phyloP scores from a whole-genome alignment of 1,140 invertebrate species.

The Uloborus diversus region DNA sequence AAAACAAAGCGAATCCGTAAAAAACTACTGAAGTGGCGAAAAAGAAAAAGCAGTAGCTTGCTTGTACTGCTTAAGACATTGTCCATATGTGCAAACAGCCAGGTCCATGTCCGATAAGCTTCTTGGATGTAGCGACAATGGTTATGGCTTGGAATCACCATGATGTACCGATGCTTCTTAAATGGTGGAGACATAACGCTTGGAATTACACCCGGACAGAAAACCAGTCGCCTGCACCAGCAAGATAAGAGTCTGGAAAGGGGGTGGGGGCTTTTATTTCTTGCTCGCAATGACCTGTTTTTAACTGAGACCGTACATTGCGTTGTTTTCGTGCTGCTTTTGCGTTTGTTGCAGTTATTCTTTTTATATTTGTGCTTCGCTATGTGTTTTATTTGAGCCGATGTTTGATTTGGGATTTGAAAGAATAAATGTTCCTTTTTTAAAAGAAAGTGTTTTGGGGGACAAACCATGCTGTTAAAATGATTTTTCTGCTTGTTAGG shows the following conservation, averaged over 20 bases:
- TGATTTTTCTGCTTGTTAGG: too few relatives aligned
- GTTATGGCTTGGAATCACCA: constrained; percentile 27
- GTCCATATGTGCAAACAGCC: neutral
- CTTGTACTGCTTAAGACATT: constrained; percentile 26
- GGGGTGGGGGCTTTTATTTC: constrained; percentile 5
- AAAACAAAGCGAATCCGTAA: too few relatives aligned
- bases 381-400: neutral
- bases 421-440: too few relatives aligned
- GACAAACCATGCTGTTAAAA: too few relatives aligned
- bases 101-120: constrained; percentile 14
- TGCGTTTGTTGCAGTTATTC: neutral
- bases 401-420: neutral
- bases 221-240: constrained; percentile 19
- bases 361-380: too few relatives aligned
- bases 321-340: neutral
- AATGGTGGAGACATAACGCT: constrained; percentile 46
- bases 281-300: constrained; percentile 23
- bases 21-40: too few relatives aligned
- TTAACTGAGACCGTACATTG: too few relatives aligned
- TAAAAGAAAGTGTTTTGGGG: too few relatives aligned
- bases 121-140: constrained; percentile 13
- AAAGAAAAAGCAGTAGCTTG: too few relatives aligned
- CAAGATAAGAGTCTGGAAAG: constrained; percentile 4
- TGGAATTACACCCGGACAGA: constrained; percentile 41
- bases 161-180: constrained; percentile 51